These are phyloP conservation scores for Porites rus DNA, from an alignment of 92 coral and sea anemone genomes.

Conservation along the genomic window DNA sequence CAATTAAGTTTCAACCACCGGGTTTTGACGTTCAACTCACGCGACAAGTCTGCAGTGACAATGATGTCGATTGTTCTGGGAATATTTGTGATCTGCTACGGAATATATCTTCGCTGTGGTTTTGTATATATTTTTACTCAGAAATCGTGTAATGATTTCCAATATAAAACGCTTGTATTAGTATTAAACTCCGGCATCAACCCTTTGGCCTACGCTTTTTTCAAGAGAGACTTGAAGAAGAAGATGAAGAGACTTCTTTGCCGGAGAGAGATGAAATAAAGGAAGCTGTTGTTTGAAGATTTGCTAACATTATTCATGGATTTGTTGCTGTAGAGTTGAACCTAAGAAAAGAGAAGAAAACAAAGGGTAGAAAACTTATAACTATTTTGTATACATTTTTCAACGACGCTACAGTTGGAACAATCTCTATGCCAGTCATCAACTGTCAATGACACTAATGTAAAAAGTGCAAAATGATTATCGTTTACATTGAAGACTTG, in stretches of 20 bases:
- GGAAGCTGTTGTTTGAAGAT: no score
- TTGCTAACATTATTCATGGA: no score
- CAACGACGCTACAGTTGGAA: no score
- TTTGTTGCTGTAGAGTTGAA: no score
- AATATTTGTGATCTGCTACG: not conserved
- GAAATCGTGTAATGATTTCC: not conserved
- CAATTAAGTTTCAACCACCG: not conserved
- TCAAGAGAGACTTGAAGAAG: not conserved
- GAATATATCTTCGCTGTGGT: not conserved
- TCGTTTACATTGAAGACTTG: no score
- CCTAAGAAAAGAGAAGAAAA: no score
- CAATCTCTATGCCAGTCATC: no score
- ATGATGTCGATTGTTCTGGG: not conserved
- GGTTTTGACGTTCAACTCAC: not conserved
- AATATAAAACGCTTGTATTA: not conserved
- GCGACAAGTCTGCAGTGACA: not conserved
- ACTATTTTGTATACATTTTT: no score
- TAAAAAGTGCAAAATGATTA: no score
- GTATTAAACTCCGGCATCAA: not conserved
- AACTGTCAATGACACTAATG: no score
- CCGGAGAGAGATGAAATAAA: not conserved
- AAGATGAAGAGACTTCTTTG: not conserved
- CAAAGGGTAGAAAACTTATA: no score
- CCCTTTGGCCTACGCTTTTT: not conserved
- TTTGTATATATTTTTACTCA: not conserved